Evolutionary conservation across 2,888 invertebrate genomes (phyloP).

Genomic region (Stomorhina lunata): DNA sequence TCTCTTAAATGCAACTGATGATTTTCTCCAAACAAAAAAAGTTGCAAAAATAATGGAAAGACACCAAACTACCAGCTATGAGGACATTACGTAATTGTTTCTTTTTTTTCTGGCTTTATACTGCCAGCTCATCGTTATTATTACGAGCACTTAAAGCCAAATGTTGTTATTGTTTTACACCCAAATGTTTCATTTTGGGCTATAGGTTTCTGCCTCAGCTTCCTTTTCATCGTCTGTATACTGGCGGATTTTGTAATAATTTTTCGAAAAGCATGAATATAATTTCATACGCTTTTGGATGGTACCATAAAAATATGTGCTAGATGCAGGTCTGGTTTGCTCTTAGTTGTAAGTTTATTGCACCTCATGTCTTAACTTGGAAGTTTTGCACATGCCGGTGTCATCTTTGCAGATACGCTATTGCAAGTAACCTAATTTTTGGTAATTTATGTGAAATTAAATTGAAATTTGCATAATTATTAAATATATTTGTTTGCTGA

Average conservation of each 20-base stretch:
- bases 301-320: background rate
- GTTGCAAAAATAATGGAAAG: background rate
- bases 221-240: background rate
- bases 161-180: background rate
- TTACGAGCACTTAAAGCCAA: background rate
- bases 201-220: background rate
- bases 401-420: too few species aligned
- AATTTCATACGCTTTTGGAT: too few species aligned
- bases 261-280: too few species aligned
- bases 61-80: background rate
- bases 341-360: too few species aligned
- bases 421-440: too few species aligned
- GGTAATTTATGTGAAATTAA: too few species aligned
- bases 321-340: background rate
- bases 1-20: background rate
- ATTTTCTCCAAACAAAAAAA: background rate
- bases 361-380: too few species aligned
- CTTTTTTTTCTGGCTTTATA: background rate
- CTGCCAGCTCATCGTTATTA: slow-evolving; percentile 19
- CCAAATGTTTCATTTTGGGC: background rate
- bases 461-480: too few species aligned
- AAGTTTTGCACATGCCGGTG: too few species aligned
- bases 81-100: slow-evolving; percentile 12
- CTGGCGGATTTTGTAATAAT: background rate
- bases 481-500: too few species aligned